A percentile compares a stretch with the other conserved stretches of the same genome.
phyloP scores from a whole-genome alignment of 37 sponge, comb jelly and placozoan species.

The Halisarca cf. caerulea region DNA sequence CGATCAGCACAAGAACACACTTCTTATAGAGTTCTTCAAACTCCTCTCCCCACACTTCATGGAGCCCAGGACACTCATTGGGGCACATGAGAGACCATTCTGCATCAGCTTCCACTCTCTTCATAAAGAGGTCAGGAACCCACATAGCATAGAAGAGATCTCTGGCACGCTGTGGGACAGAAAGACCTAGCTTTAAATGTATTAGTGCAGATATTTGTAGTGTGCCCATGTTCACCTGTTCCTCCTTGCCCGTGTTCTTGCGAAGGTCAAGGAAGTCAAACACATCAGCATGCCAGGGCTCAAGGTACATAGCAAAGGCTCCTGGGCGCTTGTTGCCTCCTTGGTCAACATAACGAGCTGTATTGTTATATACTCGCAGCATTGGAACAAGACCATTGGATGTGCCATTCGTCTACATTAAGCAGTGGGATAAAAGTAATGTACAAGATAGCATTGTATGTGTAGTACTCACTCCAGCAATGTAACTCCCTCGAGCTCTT shows the following conservation, averaged over 20 bases:
- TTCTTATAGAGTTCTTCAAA: conserved; percentile 88
- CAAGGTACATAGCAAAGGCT: conserved; percentile 98
- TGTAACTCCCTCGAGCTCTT: conserved; percentile 93
- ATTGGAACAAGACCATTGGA: conserved; percentile 98
- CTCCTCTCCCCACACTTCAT: conserved; percentile 92
- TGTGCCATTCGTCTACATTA: conserved; percentile 84
- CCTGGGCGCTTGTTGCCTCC: conserved; percentile 99
- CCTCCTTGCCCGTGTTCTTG: conserved; percentile 98
- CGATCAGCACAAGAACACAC: conserved; percentile 47
- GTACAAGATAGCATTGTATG: background rate
- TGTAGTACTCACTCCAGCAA: conserved; percentile 85
- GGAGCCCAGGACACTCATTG: conserved; percentile 92
- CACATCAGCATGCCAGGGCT: conserved; percentile 98
- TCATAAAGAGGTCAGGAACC: conserved; percentile 99
- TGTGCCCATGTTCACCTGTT: conserved; percentile 47
- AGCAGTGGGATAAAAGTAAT: too few species aligned
- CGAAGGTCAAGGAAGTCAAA: conserved; percentile 94
- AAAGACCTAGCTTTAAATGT: background rate
- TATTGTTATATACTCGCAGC: conserved; percentile 97
- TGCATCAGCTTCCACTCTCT: conserved; percentile 79
- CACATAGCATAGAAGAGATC: conserved; percentile 97
- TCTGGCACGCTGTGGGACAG: conserved; percentile 83
- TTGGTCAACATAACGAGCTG: conserved; percentile 98
- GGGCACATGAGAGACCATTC: conserved; percentile 99
- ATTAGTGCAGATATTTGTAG: background rate